Base-by-base conservation (phyloP, 1,140 invertebrate species). In the Neodiprion virginianus region DNA sequence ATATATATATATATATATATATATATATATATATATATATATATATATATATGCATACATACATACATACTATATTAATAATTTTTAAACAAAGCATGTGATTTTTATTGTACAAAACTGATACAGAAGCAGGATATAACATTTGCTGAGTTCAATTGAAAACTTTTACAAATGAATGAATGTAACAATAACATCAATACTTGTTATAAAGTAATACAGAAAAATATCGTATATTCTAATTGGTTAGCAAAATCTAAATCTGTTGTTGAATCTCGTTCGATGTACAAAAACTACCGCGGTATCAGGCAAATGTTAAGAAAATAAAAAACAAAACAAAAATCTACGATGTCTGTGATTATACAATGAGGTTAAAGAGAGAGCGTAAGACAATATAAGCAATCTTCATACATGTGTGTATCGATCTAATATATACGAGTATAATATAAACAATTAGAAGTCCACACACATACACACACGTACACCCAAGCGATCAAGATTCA, bases 1-100 rank as follows among this genome's bases (percentile, higher is more conserved):
- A 47, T 3, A 69, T 47, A 47, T 69, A 69, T 69, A 8, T 69
- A 69, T 47, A 69, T 69, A 61, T 69, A 5, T 69, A 69, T 69
- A 14, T 23, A 28, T 0, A 17, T 17, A 17, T 0, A 17, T 17
- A 17, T 21, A 21, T 17, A 5, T 65, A 21, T 65, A 65, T 3
- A 65, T 14, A 7, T 65, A 65, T 65, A 65, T 65, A 5, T 5
- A 14, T 65, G 0, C 17, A 21, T 65, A 65, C 61, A 65, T 65
- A 65, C 17, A 21, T 65, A 65, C 61, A 65, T 65, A 21, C 12
- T 14, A 14, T 14, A 14, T 14, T 65, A 65, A 21, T 17, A 65
- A 69, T 12, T 23, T 69, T 69, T 11, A 40, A 40, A 40, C 28
- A 5, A 40, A 40, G 28, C 28, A 40, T 40, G 28, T 40, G 28